Percentiles rank a stretch among this genome's conserved stretches.
Conservation (phyloP, 2,797 vertebrate species). For the Oreochromis grahami region DNA sequence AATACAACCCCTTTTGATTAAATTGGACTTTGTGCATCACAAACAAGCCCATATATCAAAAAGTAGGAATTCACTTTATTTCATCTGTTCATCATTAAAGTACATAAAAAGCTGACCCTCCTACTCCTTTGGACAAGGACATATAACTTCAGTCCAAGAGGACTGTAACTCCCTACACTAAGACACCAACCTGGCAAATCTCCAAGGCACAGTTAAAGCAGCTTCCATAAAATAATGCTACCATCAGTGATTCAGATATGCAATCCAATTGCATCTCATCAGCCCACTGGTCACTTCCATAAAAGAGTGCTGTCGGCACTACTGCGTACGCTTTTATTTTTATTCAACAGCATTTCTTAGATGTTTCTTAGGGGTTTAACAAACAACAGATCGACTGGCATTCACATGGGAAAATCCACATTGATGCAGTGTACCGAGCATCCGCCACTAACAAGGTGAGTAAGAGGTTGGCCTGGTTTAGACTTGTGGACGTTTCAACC, state of each 20-base stretch:
- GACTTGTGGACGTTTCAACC: conserved; percentile 18
- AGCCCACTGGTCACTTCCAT: conserved; percentile 55
- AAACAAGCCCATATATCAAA: conserved; percentile 53
- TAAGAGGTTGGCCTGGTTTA: neutral
- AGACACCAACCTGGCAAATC: conserved; percentile 57
- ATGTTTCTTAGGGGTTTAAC: conserved; percentile 14
- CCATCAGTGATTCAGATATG: conserved; percentile 65
- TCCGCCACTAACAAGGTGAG: conserved; percentile 34
- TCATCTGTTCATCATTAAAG: conserved; percentile 59
- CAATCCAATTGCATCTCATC: conserved; percentile 73
- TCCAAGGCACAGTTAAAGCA: conserved; percentile 65
- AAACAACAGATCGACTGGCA: conserved; percentile 20
- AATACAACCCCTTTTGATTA: conserved; percentile 65
- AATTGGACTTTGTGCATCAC: conserved; percentile 52
- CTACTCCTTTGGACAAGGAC: conserved; percentile 50
- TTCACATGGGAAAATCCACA: neutral
- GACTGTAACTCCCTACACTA: conserved; percentile 56
- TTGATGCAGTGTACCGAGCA: neutral
- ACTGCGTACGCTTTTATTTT: conserved; percentile 26
- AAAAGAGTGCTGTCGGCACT: conserved; percentile 44
- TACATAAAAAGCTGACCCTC: conserved; percentile 62
- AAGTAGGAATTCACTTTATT: conserved; percentile 44
- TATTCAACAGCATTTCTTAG: conserved; percentile 26
- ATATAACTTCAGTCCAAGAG: conserved; percentile 51
- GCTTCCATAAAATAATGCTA: conserved; percentile 67